Evolutionary conservation across 2,113 vertebrate genomes (phyloP).

Genomic region (Geococcyx californianus): DNA sequence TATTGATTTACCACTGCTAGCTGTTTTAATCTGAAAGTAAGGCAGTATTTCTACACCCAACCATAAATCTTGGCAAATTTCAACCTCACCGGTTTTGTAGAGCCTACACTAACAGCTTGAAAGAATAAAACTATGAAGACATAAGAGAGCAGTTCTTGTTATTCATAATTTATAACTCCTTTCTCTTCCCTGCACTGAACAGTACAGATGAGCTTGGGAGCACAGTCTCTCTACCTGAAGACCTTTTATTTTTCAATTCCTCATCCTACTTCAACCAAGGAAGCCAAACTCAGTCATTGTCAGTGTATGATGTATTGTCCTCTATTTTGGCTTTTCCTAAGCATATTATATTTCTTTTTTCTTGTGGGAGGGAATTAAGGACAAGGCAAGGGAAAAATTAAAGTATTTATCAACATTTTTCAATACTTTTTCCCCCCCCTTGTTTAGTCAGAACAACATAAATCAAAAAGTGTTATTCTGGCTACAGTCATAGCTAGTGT

Average conservation of each 20-base stretch:
- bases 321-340: not conserved
- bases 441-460: not conserved
- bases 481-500: not conserved
- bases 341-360: not conserved
- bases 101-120: conserved; percentile 10
- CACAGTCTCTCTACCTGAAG: not conserved
- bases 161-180: not conserved
- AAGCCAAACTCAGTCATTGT: not conserved
- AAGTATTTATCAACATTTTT: not conserved
- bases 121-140: conserved; percentile 17
- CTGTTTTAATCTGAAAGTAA: conserved; percentile 24
- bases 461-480: not conserved
- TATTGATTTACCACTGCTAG: conserved; percentile 51
- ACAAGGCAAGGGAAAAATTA: not conserved
- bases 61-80: conserved; percentile 52
- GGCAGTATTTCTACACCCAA: not conserved
- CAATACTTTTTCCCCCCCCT: not conserved
- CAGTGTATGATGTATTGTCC: not conserved
- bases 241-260: not conserved
- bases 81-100: conserved; percentile 27
- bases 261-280: not conserved
- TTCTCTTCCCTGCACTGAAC: not conserved
- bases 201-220: not conserved
- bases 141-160: not conserved
- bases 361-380: not conserved